Evolutionary conservation across 2,113 vertebrate genomes (phyloP), one percentile per base, ranked within the genome.

Genomic region (Eurypyga helias): DNA sequence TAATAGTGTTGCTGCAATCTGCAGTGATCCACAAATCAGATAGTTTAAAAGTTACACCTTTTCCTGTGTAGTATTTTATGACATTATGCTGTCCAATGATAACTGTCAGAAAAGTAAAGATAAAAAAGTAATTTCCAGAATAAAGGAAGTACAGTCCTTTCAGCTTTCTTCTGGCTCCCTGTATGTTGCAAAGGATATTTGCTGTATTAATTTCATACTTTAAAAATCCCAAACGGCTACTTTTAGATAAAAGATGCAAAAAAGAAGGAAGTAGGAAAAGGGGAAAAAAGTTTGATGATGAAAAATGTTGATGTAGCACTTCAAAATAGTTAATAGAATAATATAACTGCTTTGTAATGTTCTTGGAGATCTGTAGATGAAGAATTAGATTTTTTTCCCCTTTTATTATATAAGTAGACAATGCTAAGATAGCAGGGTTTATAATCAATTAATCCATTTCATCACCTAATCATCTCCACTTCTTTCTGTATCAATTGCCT

Each of bases 111-210:
- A 95, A 49, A 87, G 61, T 78, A 71, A 93, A 54, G 77, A 57
- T 54, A 21, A 69, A 93, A 96, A 94, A 34, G 25, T 93, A 34
- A 54, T 33, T 87, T 94, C 77, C 45, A 76, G 26, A 72, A 52
- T 73, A 18, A 12, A 91, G 65, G 33, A 83, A 87, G 77, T 82
- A 49, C 3, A 1, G 25, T 64, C 28, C 7, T 66, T 86, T 73
- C 31, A 36, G n/a, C 33, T 71, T 38, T 89, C 23, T 89, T 91
- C 65, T 92, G 51, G 52, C 43, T 91, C 23, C 15, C 19, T 58
- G 1, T 71, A 51, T 58, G 5, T 41, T 87, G 38, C 61, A 89
- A 93, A 80, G 13, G 20, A 38, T 5, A 25, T 5, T 46, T 86
- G 13, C 49, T 86, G 24, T 76, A 36, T 67, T 61, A 90, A 41